Conservation (phyloP, 2,888 invertebrate species). For the Incurvaria masculella region DNA sequence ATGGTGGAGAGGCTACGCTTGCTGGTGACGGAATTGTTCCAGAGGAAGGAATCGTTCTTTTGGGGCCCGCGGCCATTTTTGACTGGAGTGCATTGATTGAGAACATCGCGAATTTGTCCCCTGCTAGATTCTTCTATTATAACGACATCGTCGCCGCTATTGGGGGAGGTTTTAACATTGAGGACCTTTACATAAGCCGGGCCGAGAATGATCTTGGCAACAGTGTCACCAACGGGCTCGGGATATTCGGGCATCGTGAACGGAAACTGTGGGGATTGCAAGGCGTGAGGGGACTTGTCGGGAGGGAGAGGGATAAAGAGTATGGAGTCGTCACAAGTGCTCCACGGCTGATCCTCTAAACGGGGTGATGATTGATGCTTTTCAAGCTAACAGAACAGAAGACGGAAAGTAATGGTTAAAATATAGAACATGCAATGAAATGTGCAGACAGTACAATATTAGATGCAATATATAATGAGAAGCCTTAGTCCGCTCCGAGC, state of each 20-base stretch:
- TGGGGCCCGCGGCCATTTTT: too few relatives aligned
- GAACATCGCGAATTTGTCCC: background rate
- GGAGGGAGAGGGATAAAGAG: constrained; percentile 29
- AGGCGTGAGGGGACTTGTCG: constrained; percentile 19
- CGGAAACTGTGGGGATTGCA: background rate
- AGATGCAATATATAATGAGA: too few relatives aligned
- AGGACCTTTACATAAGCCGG: background rate
- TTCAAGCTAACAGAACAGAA: constrained; percentile 38
- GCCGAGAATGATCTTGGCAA: background rate
- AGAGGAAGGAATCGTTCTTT: constrained; percentile 38
- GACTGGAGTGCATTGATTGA: too few relatives aligned
- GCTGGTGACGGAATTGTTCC: constrained; percentile 18
- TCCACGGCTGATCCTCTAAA: constrained; percentile 39
- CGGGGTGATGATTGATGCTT: constrained; percentile 35
- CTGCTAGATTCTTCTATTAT: background rate
- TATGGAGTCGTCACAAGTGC: constrained; percentile 35
- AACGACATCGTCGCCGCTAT: background rate
- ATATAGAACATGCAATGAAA: background rate
- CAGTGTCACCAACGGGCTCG: background rate
- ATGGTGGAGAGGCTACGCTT: constrained; percentile 32
- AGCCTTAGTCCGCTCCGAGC: too few relatives aligned
- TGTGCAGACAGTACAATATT: too few relatives aligned
- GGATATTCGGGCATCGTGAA: background rate
- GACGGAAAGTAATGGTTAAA: background rate
- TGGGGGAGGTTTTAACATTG: too few relatives aligned